A percentile compares a stretch with the other conserved stretches of the same genome.
Evolutionary conservation across 2,888 invertebrate genomes (phyloP).

Genomic region (Ectropis crepuscularia): DNA sequence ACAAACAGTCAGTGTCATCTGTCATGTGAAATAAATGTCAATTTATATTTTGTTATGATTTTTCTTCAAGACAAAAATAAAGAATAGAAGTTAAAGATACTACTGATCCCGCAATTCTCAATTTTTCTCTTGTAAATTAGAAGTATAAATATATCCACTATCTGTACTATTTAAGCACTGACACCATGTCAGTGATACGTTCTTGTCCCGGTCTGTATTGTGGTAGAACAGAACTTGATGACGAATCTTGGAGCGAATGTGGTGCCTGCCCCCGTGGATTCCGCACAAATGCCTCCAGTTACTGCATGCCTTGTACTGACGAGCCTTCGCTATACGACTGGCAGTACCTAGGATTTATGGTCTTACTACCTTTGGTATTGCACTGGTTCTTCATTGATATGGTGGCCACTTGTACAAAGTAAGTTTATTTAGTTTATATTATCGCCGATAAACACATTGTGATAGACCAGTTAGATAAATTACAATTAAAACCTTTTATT

Average conservation of each 20-base stretch:
- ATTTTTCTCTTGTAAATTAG: no score
- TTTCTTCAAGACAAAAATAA: no score
- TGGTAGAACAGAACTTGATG: conserved; percentile 87
- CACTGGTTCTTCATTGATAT: conserved; percentile 97
- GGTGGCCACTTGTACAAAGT: conserved; percentile 90
- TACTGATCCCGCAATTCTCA: no score
- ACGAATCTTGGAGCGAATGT: conserved; percentile 91
- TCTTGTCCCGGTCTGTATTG: conserved; percentile 94
- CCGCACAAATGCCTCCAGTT: conserved; percentile 88
- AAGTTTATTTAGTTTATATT: conserved; percentile 45
- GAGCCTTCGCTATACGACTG: conserved; percentile 94
- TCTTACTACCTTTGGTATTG: conserved; percentile 92
- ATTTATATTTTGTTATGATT: no score
- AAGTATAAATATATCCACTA: no score
- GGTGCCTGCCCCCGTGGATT: conserved; percentile 95
- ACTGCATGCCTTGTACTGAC: conserved; percentile 91
- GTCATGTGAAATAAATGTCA: no score
- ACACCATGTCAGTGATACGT: conserved; percentile 65
- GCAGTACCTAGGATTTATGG: conserved; percentile 97
- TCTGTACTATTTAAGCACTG: neutral
- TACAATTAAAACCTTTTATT: no score
- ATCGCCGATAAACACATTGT: no score
- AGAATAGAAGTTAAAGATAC: no score
- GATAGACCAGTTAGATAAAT: no score
- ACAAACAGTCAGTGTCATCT: no score